Conservation (phyloP, 2,113 vertebrate species). For the Rutilus rutilus region DNA sequence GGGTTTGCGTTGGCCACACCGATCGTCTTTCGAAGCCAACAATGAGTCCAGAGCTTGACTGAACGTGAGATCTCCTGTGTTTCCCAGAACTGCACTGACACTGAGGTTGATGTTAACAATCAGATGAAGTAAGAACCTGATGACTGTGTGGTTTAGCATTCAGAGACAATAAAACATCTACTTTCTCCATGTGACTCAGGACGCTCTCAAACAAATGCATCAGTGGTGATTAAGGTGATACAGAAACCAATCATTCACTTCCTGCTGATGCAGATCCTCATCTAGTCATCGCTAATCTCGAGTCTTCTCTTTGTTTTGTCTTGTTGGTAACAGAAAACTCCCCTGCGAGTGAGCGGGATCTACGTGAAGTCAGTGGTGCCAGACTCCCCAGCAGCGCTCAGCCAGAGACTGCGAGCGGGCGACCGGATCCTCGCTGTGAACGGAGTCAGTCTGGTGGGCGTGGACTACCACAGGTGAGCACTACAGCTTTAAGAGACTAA, state of each 20-base stretch:
- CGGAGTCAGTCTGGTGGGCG: constrained; percentile 76
- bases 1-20: constrained; percentile 28
- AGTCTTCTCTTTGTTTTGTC: neutral
- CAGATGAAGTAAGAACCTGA: neutral
- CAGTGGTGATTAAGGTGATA: neutral
- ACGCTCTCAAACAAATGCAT: constrained; percentile 2
- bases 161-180: neutral
- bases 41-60: constrained; percentile 14
- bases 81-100: constrained; percentile 36
- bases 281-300: neutral
- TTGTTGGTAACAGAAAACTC: constrained; percentile 67
- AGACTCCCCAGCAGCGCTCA: constrained; percentile 73
- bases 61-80: neutral
- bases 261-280: neutral
- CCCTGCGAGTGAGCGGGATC: constrained; percentile 74
- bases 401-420: constrained; percentile 70
- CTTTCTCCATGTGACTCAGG: neutral
- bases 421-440: constrained; percentile 81
- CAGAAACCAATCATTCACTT: neutral
- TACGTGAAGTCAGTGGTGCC: constrained; percentile 80
- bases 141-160: neutral
- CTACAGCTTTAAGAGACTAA: too few species aligned
- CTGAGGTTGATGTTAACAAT: constrained; percentile 1
- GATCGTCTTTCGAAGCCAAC: constrained; percentile 23
- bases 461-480: constrained; percentile 76